Conservation (phyloP, 64 coral and sea anemone genomes). For the Anthopleura sola region DNA sequence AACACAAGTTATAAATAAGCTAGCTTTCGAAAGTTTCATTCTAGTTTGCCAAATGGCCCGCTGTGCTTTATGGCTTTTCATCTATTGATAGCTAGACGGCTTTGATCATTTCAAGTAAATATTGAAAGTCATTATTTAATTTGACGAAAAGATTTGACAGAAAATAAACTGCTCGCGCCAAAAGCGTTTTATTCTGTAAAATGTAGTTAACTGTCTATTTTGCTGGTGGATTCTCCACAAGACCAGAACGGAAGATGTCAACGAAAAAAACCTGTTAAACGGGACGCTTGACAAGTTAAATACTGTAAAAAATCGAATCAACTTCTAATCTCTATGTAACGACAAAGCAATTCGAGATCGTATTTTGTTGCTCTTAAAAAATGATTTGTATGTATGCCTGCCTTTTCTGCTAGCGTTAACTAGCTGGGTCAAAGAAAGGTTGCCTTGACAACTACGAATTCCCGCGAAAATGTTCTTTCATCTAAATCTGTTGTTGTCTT, state of each 20-base stretch:
- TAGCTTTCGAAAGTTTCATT: neutral
- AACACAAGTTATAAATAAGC: neutral
- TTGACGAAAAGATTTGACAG: neutral
- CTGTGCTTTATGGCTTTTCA: neutral
- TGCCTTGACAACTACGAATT: too few species aligned
- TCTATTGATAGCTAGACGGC: neutral
- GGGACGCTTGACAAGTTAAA: neutral
- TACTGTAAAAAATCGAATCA: neutral
- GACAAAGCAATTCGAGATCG: too few species aligned
- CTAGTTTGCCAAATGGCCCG: neutral
- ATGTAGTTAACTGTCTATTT: neutral
- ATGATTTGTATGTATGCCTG: too few species aligned
- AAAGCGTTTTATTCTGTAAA: neutral
- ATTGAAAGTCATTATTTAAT: neutral
- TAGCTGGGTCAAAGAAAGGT: too few species aligned
- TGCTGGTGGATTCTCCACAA: neutral
- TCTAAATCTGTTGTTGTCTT: too few species aligned
- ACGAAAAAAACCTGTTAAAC: neutral
- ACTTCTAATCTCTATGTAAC: neutral
- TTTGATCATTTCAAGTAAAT: neutral
- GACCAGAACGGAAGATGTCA: neutral
- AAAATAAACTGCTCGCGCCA: neutral
- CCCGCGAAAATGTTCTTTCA: too few species aligned
- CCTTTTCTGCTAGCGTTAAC: too few species aligned
- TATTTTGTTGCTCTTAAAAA: too few species aligned